Evolutionary conservation across 2,113 vertebrate species (phyloP).

Genomic region (Panurus biarmicus): DNA sequence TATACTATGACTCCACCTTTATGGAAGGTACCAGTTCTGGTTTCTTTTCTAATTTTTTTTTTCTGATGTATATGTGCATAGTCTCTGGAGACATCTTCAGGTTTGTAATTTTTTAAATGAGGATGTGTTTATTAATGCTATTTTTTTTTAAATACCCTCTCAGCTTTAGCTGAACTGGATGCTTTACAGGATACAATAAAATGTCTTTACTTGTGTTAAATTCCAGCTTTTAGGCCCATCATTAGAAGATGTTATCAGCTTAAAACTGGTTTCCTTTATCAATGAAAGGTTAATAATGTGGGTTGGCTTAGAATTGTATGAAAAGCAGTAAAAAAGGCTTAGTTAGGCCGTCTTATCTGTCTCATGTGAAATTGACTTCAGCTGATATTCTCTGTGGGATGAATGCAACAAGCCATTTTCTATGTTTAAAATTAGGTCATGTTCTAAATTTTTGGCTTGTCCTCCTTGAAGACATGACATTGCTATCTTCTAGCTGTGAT

Average conservation of each 20-base stretch:
- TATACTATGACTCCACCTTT: neutral
- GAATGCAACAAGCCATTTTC: neutral
- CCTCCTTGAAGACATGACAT: neutral
- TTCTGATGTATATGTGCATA: neutral
- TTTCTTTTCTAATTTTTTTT: neutral
- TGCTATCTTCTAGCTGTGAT: neutral
- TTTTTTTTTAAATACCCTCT: neutral
- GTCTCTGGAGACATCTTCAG: neutral
- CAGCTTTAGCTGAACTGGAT: neutral
- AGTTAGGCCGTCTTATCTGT: neutral
- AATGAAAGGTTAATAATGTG: slow-evolving; percentile 4
- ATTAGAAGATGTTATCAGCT: neutral
- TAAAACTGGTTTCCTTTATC: neutral
- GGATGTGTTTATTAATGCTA: neutral
- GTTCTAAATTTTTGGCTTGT: neutral
- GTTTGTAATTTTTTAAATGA: neutral
- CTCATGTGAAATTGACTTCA: neutral
- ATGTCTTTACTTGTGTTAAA: neutral
- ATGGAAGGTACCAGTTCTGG: neutral
- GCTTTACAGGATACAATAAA: neutral
- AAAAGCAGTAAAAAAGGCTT: neutral
- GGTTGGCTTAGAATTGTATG: neutral
- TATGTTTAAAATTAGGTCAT: neutral
- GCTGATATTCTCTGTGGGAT: neutral
- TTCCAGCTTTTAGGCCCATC: neutral